phyloP scores from a whole-genome alignment of 2,113 vertebrate genomes.

The Bolborhynchus lineola region DNA sequence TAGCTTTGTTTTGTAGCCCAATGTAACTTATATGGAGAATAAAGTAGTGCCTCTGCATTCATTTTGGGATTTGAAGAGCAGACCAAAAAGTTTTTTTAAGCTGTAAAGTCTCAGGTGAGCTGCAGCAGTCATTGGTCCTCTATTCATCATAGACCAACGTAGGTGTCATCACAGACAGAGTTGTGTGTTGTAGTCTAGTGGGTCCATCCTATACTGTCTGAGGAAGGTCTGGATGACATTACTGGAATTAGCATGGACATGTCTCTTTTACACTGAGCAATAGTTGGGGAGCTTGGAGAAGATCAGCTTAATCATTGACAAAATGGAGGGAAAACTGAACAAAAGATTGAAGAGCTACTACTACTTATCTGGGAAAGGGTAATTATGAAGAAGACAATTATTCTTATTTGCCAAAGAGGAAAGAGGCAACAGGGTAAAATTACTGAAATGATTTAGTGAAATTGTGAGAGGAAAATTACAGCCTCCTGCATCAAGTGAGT shows the following conservation, averaged over 20 bases:
- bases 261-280: neutral
- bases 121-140: rapidly evolving
- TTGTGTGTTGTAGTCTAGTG: neutral
- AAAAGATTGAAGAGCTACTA: neutral
- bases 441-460: neutral
- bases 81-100: neutral
- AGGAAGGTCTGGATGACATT: neutral
- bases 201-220: no score
- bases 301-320: neutral
- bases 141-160: neutral
- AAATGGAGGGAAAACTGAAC: neutral
- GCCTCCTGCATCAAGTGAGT: neutral
- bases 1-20: neutral
- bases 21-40: neutral
- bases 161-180: neutral
- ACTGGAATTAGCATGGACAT: neutral
- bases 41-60: neutral
- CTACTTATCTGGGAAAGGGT: neutral
- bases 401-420: neutral
- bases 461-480: constrained; percentile 22
- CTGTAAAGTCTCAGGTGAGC: neutral
- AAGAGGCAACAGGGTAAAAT: neutral
- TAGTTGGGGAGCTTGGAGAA: neutral
- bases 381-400: neutral
- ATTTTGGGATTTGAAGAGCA: neutral